phyloP scores from a whole-genome alignment of 2,797 vertebrate genomes.

The Bradypodion pumilum region DNA sequence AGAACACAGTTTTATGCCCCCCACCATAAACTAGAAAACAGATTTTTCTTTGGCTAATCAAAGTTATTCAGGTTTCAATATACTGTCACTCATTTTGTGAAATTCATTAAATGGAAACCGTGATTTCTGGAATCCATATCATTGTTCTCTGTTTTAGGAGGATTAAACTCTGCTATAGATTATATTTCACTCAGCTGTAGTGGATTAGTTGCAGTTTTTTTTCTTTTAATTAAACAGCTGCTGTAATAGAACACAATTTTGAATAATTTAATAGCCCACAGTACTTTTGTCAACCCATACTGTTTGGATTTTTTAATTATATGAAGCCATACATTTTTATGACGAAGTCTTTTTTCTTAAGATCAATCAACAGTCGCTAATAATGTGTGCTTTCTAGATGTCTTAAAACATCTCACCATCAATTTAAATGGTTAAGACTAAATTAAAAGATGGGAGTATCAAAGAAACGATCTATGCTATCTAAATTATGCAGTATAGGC shows the following conservation, averaged over 20 bases:
- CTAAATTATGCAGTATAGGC: slow-evolving; percentile 48
- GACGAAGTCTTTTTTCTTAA: slow-evolving; percentile 71
- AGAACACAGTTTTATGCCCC: slow-evolving; percentile 58
- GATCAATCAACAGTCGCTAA: slow-evolving; percentile 68
- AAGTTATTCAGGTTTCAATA: slow-evolving; percentile 57
- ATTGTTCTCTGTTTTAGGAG: slow-evolving; percentile 69
- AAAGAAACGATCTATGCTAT: slow-evolving; percentile 48
- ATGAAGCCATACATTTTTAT: slow-evolving; percentile 76
- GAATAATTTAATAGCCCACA: slow-evolving; percentile 80
- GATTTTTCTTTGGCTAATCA: slow-evolving; percentile 64
- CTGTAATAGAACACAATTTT: slow-evolving; percentile 76
- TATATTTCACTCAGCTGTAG: slow-evolving; percentile 77
- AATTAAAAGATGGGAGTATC: slow-evolving; percentile 60
- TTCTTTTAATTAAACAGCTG: slow-evolving; percentile 85
- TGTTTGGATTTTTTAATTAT: slow-evolving; percentile 77
- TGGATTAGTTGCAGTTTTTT: slow-evolving; percentile 82
- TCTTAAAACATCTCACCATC: slow-evolving; percentile 58
- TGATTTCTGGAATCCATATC: slow-evolving; percentile 71
- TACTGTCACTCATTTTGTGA: slow-evolving; percentile 69
- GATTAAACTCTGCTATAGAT: slow-evolving; percentile 71
- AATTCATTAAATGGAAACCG: slow-evolving; percentile 70
- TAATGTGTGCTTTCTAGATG: slow-evolving; percentile 66
- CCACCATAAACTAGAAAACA: slow-evolving; percentile 58
- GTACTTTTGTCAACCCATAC: slow-evolving; percentile 71
- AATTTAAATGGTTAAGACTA: slow-evolving; percentile 62